phyloP scores from a whole-genome alignment of 2,888 invertebrate species.

The Plagodis dolabraria region DNA sequence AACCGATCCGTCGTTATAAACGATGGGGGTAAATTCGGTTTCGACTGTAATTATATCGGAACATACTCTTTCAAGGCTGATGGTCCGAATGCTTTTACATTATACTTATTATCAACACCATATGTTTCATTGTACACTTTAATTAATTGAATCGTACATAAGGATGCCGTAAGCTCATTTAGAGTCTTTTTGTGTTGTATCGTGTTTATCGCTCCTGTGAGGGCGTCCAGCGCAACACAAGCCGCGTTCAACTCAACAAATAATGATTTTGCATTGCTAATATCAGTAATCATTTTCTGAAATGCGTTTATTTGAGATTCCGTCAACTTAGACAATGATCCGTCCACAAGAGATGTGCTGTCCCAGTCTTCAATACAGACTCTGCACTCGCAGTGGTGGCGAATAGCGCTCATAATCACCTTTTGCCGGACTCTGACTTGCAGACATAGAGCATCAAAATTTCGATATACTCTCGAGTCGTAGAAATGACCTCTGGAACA shows the following conservation, averaged over 20 bases:
- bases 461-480: conserved; percentile 3
- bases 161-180: neutral
- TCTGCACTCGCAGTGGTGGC: conserved; percentile 14
- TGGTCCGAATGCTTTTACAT: too few relatives aligned
- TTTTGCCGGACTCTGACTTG: neutral
- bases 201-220: neutral
- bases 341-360: neutral
- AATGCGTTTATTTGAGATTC: neutral
- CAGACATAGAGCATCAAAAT: neutral
- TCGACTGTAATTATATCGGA: too few relatives aligned
- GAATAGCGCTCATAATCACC: conserved; percentile 1
- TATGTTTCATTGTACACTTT: neutral
- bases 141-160: neutral
- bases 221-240: neutral
- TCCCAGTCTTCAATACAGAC: conserved; percentile 20
- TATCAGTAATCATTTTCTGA: neutral
- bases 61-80: too few relatives aligned
- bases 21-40: too few relatives aligned
- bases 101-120: neutral
- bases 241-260: neutral
- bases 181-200: neutral
- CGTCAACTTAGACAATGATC: neutral
- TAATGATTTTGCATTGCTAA: neutral
- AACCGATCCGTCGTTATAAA: too few relatives aligned
- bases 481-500: conserved; percentile 21